phyloP scores from a whole-genome alignment of 2,113 vertebrate genomes.

The Tachycineta bicolor region DNA sequence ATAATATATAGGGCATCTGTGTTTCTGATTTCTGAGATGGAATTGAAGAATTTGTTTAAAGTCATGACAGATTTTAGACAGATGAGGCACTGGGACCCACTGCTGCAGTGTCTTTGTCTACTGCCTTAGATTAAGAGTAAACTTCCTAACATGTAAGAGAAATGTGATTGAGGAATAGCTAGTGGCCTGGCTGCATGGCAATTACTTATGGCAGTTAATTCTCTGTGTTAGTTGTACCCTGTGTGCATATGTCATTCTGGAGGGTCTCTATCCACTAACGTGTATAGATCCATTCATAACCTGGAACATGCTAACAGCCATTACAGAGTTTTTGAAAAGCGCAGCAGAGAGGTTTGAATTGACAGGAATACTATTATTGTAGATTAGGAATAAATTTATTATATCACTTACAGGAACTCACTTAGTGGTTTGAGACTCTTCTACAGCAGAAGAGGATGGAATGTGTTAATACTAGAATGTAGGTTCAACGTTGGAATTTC shows the following conservation, averaged over 20 bases:
- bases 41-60: background rate
- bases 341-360: background rate
- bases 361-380: background rate
- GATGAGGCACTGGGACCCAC: background rate
- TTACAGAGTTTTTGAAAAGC: background rate
- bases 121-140: background rate
- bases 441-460: background rate
- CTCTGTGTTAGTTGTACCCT: background rate
- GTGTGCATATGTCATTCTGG: background rate
- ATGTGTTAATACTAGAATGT: background rate
- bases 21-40: background rate
- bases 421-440: slow-evolving; percentile 24
- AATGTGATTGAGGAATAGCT: background rate
- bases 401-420: background rate
- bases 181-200: background rate
- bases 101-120: background rate
- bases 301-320: background rate
- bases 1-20: background rate
- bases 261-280: background rate
- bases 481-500: slow-evolving; percentile 33
- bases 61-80: background rate
- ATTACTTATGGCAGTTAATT: background rate
- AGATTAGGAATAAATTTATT: slow-evolving; percentile 23
- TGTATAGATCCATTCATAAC: background rate
- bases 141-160: background rate